Percentiles rank a stretch among this genome's conserved stretches.
phyloP scores from a whole-genome alignment of 2,888 invertebrate genomes.

The Chalcosyrphus nemorum region DNA sequence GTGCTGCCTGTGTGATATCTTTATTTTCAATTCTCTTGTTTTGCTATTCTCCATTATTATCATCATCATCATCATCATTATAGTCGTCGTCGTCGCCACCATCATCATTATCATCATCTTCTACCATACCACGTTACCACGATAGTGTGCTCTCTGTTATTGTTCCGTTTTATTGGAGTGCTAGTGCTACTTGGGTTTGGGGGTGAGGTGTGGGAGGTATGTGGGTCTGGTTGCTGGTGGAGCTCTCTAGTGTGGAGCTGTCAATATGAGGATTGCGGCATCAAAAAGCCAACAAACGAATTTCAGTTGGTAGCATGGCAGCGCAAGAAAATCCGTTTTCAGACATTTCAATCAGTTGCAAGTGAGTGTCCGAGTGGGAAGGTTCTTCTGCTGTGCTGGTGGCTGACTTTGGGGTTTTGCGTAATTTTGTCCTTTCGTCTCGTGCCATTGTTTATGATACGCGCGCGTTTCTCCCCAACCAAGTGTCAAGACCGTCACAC shows the following conservation, averaged over 20 bases:
- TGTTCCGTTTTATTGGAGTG: slow-evolving; percentile 57
- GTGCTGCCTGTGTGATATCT: slow-evolving; percentile 19
- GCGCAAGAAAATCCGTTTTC: slow-evolving; percentile 59
- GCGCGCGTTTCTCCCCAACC: slow-evolving; percentile 43
- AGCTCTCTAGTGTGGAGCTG: slow-evolving; percentile 54
- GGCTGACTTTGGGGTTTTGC: slow-evolving; percentile 36
- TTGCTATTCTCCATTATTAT: slow-evolving; percentile 56
- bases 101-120: slow-evolving; percentile 36
- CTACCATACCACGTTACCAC: slow-evolving; percentile 33
- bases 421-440: slow-evolving; percentile 35
- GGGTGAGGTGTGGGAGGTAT: background rate
- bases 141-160: slow-evolving; percentile 66
- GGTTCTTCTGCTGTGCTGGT: slow-evolving; percentile 62
- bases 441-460: slow-evolving; percentile 9
- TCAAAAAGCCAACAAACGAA: slow-evolving; percentile 67
- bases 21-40: slow-evolving; percentile 59
- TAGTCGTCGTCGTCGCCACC: background rate
- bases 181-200: background rate
- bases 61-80: background rate
- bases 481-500: slow-evolving; percentile 19
- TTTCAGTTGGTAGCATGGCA: slow-evolving; percentile 56
- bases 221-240: slow-evolving; percentile 14
- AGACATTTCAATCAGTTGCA: slow-evolving; percentile 72
- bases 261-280: slow-evolving; percentile 71
- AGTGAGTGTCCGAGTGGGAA: slow-evolving; percentile 65